Conservation (phyloP, 2,113 vertebrate genomes). For the Lonchura striata region DNA sequence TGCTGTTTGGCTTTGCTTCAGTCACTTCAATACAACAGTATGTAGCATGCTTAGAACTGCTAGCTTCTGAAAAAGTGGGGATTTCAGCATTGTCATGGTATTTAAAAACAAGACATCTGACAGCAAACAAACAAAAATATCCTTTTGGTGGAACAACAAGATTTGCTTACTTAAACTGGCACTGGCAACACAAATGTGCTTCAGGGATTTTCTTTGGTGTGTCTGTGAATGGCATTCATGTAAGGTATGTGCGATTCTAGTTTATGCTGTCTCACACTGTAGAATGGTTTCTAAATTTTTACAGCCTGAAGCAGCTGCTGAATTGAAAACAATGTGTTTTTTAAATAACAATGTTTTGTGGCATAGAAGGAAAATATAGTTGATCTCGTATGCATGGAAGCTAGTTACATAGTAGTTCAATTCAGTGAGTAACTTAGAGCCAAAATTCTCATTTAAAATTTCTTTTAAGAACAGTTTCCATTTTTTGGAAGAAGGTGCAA, state of each 20-base stretch:
- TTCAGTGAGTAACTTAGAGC: background rate
- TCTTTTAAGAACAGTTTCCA: background rate
- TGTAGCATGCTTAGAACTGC: background rate
- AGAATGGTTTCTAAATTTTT: slow-evolving; percentile 10
- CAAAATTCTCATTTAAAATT: background rate
- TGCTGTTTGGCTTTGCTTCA: slow-evolving; percentile 9
- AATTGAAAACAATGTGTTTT: slow-evolving; percentile 10
- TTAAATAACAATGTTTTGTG: background rate
- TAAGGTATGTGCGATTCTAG: background rate
- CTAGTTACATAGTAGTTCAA: background rate
- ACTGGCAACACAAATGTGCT: background rate
- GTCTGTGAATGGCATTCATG: background rate
- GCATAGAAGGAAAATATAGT: background rate
- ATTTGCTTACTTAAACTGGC: background rate
- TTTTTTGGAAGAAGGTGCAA: background rate
- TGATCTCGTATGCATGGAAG: background rate
- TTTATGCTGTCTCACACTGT: background rate
- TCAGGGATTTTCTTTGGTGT: slow-evolving; percentile 2
- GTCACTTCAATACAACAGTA: background rate
- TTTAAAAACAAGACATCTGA: background rate
- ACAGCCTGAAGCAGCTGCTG: background rate
- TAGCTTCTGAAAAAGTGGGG: background rate
- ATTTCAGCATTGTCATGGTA: background rate
- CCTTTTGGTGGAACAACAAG: background rate
- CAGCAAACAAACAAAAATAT: background rate